Base-by-base conservation (phyloP, 2,888 invertebrate genomes). In the Caenorhabditis sp. region DNA sequence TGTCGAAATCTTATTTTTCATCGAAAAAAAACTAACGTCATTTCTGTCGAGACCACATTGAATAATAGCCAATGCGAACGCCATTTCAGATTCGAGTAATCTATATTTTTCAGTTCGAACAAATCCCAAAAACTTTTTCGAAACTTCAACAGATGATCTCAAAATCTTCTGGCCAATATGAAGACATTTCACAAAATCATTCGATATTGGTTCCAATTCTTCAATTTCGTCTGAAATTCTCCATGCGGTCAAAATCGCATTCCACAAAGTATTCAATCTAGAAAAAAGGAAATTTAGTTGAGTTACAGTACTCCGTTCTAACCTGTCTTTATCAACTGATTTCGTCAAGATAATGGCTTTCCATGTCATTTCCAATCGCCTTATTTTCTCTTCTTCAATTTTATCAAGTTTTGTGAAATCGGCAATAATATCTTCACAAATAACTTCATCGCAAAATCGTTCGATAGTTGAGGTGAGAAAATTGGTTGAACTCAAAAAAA, bases 61-160 rank as follows among this genome's bases (percentile, higher is more conserved):
- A 24, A 73, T 1, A 10, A 74, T 21, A 31, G 69, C 50, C 5
- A 74, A 58, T 8, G 43, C 55, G 23, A 74, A 53, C 31, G 63
- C 69, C 14, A 74, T 57, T 23, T 69, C 66, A n/a, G 69, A 69
- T 12, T 55, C 63, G 19, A 69, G 58, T 12, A 74, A 19, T 43
- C 66, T 21, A 37, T 66, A 66, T 23, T 74, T 74, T 12, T 74
- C 74, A 17, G 50, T 74, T 68, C 61, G 65, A 12, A 66, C 59
- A 17, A 68, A 4, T 6, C 53, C 21, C 19, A 73, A 58, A 49
- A 73, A 73, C 37, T 62, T 68, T 21, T 27, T 62, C 0, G 73
- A 64, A 1, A 68, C 26, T 14, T 68, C 73, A 1, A 68, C 27
- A 31, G 63, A 62, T 10, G 14, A 50, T 14, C 14, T 55, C 5